phyloP scores from a whole-genome alignment of 2,797 vertebrate genomes.

The Danio aesculapii region DNA sequence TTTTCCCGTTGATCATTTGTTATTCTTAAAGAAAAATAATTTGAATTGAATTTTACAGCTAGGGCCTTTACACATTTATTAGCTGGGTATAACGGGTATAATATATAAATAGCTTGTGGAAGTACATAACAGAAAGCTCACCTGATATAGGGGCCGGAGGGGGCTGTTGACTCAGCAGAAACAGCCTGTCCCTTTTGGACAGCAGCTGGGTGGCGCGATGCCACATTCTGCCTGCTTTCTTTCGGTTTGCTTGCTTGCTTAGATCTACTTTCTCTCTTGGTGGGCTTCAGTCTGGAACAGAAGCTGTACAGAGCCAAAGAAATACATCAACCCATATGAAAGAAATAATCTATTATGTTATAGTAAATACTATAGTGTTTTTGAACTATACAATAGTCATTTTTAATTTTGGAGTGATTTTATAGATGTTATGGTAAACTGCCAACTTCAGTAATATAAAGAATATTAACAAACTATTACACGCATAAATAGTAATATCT shows the following conservation, averaged over 20 bases:
- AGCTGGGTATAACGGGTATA: background rate
- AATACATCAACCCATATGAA: background rate
- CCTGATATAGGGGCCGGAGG: constrained; percentile 87
- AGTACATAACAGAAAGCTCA: constrained; percentile 58
- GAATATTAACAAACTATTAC: too few relatives aligned
- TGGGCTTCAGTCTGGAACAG: constrained; percentile 83
- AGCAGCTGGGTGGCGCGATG: constrained; percentile 85
- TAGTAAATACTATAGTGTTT: too few relatives aligned
- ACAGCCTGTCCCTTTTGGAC: constrained; percentile 75
- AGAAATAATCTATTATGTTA: too few relatives aligned
- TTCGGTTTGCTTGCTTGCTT: constrained; percentile 80
- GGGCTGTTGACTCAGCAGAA: constrained; percentile 64
- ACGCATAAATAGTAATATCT: too few relatives aligned
- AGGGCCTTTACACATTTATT: background rate
- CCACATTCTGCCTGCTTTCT: constrained; percentile 65
- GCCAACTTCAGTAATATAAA: too few relatives aligned
- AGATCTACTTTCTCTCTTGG: constrained; percentile 86
- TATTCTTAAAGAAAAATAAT: constrained; percentile 76
- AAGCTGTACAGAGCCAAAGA: constrained; percentile 5
- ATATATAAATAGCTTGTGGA: background rate
- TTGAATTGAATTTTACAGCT: background rate
- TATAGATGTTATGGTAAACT: too few relatives aligned
- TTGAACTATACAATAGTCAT: too few relatives aligned
- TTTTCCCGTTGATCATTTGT: constrained; percentile 94
- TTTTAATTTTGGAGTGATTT: too few relatives aligned